phyloP scores from a whole-genome alignment of 2,113 vertebrate species.

The Psilopogon haemacephalus region DNA sequence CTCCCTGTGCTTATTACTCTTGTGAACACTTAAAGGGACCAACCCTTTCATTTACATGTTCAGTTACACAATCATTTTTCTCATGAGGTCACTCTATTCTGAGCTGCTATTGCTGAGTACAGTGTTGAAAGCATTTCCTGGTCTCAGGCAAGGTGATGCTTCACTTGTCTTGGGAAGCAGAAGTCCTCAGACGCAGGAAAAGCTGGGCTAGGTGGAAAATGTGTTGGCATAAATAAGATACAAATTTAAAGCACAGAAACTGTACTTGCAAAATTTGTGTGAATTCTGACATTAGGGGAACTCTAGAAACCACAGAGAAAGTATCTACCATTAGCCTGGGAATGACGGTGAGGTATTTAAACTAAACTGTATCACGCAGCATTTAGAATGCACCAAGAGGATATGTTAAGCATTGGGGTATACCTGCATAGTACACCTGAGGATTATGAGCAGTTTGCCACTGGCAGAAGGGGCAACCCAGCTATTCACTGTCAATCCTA shows the following conservation, averaged over 20 bases:
- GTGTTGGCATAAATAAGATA: background rate
- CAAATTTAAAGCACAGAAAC: background rate
- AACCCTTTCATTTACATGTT: background rate
- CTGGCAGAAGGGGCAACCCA: background rate
- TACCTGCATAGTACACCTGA: background rate
- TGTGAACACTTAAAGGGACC: background rate
- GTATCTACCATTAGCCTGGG: background rate
- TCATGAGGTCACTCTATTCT: background rate
- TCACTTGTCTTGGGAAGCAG: background rate
- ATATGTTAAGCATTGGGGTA: accelerated
- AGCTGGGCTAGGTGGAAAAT: background rate
- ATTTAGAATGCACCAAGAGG: background rate
- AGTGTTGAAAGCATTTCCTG: background rate
- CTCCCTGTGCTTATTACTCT: background rate
- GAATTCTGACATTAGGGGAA: background rate
- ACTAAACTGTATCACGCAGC: background rate
- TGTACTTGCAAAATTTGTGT: background rate
- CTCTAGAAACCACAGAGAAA: background rate
- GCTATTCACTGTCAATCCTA: background rate
- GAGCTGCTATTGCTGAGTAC: background rate
- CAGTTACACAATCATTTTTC: constrained; percentile 4
- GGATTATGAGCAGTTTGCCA: background rate
- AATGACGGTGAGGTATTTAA: background rate
- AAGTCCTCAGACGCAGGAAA: background rate
- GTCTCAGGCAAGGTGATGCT: background rate